Base-by-base conservation (phyloP, 2,113 vertebrate genomes). In the Cinclus cinclus region DNA sequence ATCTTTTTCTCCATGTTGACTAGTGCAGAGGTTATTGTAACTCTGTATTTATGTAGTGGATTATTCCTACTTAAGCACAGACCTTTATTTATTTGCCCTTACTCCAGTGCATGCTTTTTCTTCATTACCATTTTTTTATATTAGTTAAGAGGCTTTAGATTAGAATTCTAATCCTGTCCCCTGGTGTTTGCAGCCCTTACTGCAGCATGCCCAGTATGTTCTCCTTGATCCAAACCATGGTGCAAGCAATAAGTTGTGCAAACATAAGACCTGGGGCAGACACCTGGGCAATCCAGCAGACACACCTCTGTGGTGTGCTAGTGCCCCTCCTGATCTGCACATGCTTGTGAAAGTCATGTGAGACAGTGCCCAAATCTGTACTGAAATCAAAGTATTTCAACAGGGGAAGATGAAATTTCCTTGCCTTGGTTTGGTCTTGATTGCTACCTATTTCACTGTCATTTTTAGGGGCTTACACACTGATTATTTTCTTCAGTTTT, bases 61-160 rank as follows among this genome's bases (percentile, higher is more conserved):
- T 95, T 89, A 91, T 75, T 92, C 39, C 18, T 78, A 19, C 81
- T 93, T 78, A 87, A 68, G 30, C 24, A 44, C 35, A 75, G 62
- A 63, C 22, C 9, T 94, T 71, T 75, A 70, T 88, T 80, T 91
- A 62, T 87, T 83, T 68, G 35, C 74, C 41, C 75, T 81, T 31
- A 81, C 75, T 92, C 22, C 25, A 55, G 9, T 42, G 28, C 35
- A 46, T 74, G n/a, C 76, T 84, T 90, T 92, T 87, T 37, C 55
- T 80, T 80, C 20, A 35, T 58, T 49, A 24, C 37, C 15, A 44
- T 39, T 77, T 90, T 90, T 87, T 87, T 2, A 0, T 44, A 49
- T 46, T 87, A 79, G 58, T n/a, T 85, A 84, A 87, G 11, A 93
- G 50, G 67, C 37, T 93, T 93, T 93, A 86, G 76, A 74, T 92